Evolutionary conservation across 2,113 vertebrate genomes (phyloP).

Genomic region (Otus sunia): DNA sequence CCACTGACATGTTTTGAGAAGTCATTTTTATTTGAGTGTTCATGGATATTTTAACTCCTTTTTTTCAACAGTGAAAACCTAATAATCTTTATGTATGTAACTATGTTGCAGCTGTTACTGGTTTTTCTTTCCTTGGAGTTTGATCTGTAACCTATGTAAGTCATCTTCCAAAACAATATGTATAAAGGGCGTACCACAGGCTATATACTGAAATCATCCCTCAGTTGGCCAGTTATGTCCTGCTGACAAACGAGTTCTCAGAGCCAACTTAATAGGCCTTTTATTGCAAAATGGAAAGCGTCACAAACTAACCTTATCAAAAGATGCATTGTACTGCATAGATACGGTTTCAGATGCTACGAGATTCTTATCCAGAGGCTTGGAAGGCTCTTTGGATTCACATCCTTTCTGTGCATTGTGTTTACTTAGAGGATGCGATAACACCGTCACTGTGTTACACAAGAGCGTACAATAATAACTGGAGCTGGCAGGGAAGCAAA

Average conservation of each 20-base stretch:
- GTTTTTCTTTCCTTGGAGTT: background rate
- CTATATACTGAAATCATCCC: background rate
- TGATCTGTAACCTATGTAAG: background rate
- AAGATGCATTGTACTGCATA: background rate
- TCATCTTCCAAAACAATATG: background rate
- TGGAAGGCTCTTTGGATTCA: background rate
- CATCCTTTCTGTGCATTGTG: conserved; percentile 30
- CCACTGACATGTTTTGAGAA: background rate
- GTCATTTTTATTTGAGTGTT: background rate
- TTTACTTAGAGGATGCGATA: conserved; percentile 26
- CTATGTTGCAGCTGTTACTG: background rate
- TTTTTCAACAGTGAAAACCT: background rate
- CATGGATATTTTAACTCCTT: background rate
- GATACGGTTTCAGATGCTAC: background rate
- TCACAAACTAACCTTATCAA: background rate
- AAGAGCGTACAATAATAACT: background rate
- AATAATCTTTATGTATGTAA: background rate
- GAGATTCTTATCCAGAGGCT: background rate
- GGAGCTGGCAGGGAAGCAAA: background rate
- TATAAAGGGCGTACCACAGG: background rate
- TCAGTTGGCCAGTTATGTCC: background rate
- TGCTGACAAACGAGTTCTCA: background rate
- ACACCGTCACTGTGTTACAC: background rate
- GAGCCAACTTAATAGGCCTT: background rate
- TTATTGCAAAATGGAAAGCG: background rate